Evolutionary conservation across 2,888 invertebrate species (phyloP).

Genomic region (Laspeyria flexula): DNA sequence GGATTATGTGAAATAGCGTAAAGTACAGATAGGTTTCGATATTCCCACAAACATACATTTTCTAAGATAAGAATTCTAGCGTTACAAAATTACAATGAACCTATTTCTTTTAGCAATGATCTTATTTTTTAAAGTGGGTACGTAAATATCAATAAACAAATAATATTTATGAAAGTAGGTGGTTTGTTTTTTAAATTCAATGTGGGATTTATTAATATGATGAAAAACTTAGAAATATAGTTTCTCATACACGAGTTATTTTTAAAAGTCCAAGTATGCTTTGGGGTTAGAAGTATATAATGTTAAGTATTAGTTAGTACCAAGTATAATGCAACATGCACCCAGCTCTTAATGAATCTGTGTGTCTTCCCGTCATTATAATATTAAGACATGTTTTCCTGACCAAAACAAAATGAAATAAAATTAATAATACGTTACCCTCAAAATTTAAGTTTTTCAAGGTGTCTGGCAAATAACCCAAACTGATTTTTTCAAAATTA

Average conservation of each 20-base stretch:
- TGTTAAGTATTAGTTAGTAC: slow-evolving; percentile 39
- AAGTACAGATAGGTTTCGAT: neutral
- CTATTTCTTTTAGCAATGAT: too few relatives aligned
- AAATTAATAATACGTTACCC: slow-evolving; percentile 74
- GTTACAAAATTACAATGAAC: neutral
- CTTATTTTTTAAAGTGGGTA: too few relatives aligned
- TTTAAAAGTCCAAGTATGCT: neutral
- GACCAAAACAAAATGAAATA: slow-evolving; percentile 45
- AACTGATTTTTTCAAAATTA: slow-evolving; percentile 69
- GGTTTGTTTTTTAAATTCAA: too few relatives aligned
- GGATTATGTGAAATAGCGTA: neutral
- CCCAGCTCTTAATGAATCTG: slow-evolving; percentile 76
- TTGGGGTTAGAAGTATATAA: neutral
- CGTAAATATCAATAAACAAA: too few relatives aligned
- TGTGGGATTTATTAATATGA: too few relatives aligned
- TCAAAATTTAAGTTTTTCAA: slow-evolving; percentile 63
- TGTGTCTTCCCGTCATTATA: slow-evolving; percentile 74
- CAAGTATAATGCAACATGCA: slow-evolving; percentile 59
- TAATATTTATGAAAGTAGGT: too few relatives aligned
- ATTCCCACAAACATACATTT: neutral
- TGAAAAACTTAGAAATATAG: too few relatives aligned
- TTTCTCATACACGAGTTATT: too few relatives aligned
- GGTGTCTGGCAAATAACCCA: slow-evolving; percentile 66
- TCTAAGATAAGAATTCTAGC: neutral
- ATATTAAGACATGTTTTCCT: slow-evolving; percentile 37